phyloP scores from a whole-genome alignment of 2,888 invertebrate genomes.

The Drosophila paranaensis region DNA sequence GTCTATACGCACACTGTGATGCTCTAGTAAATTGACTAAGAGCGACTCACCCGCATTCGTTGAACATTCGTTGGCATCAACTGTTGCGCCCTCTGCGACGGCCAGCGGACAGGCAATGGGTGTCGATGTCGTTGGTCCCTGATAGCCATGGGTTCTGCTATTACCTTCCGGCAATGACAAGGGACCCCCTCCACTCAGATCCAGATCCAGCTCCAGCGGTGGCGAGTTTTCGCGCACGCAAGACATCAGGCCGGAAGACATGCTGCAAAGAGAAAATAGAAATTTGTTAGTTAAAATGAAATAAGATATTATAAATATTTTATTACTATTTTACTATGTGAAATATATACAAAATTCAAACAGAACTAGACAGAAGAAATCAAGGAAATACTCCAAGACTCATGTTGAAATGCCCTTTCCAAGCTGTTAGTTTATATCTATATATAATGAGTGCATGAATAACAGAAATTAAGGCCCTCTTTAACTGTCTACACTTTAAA shows the following conservation, averaged over 20 bases:
- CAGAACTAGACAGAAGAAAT: no score
- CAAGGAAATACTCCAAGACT: no score
- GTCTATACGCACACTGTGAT: conserved; percentile 15
- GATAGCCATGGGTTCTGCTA: conserved; percentile 54
- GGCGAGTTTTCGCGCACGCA: conserved; percentile 85
- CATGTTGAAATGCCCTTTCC: no score
- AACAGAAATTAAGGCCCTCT: no score
- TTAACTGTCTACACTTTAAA: no score
- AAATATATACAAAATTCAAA: no score
- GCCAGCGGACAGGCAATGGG: conserved; percentile 58
- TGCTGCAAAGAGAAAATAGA: conserved; percentile 69
- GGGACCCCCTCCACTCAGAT: conserved; percentile 75
- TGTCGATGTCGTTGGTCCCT: conserved; percentile 70
- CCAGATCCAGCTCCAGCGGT: conserved; percentile 83
- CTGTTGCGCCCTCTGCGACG: conserved; percentile 18
- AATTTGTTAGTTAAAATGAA: background rate
- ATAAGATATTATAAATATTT: no score
- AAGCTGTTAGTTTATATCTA: no score
- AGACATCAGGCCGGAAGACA: conserved; percentile 85
- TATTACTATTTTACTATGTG: no score
- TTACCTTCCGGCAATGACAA: conserved; percentile 79
- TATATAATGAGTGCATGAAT: no score
- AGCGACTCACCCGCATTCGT: conserved; percentile 70
- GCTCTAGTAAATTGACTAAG: background rate
- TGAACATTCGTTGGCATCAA: conserved; percentile 49